These are phyloP conservation scores for Iselma pallidipennis DNA, from an alignment of 2,888 invertebrate genomes.

Conservation along the genomic window DNA sequence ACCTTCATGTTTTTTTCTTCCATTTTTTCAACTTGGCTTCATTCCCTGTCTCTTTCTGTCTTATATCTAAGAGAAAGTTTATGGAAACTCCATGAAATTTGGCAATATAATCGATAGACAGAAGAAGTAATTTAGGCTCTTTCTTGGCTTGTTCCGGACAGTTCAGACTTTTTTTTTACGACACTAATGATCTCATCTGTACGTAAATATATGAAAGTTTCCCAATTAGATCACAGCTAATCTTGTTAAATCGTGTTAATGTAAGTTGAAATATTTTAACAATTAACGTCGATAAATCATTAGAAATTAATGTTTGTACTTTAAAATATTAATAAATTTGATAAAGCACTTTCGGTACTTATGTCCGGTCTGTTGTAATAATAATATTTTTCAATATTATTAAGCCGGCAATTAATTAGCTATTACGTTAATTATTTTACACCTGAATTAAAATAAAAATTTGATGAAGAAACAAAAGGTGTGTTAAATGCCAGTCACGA, in stretches of 20 bases:
- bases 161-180: too few relatives aligned
- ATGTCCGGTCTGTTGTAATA: too few relatives aligned
- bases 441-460: neutral
- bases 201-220: neutral
- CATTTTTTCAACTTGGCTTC: neutral
- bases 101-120: neutral
- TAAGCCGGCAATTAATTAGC: neutral
- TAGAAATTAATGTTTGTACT: neutral
- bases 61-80: neutral
- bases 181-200: neutral
- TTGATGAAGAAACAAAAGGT: conserved; percentile 7
- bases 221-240: neutral
- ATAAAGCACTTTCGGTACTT: too few relatives aligned
- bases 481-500: conserved; percentile 8
- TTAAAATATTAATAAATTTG: too few relatives aligned
- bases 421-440: conserved; percentile 1
- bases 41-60: neutral
- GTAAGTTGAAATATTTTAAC: too few relatives aligned
- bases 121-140: neutral
- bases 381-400: neutral
- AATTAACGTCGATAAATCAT: neutral
- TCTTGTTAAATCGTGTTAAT: neutral
- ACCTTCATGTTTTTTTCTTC: neutral
- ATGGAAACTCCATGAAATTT: neutral
- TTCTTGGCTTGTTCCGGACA: too few relatives aligned